Evolutionary conservation across 2,797 vertebrate genomes (phyloP), one percentile per base, ranked within the genome.

Genomic region (Phoxinus dragarum): DNA sequence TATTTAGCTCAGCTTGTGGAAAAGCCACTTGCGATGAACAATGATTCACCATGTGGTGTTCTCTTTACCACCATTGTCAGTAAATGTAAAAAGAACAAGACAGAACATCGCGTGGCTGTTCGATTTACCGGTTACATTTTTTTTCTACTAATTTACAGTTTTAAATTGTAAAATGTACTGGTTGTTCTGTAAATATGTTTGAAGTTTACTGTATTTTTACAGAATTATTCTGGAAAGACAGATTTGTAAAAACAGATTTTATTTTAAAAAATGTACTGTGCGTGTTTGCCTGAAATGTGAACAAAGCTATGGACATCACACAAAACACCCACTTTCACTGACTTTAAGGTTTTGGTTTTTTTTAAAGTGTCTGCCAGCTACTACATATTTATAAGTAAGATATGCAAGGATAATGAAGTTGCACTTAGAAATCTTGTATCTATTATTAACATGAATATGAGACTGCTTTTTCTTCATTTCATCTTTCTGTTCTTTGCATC

Each of bases 201-300:
- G 8, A 21, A 23, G 21, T 61, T 59, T n/a, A 59, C 23, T 59
- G 23, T 59, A 10, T 59, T n/a, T 59, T 59, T n/a, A 5, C 54
- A n/a, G 54, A 23, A n/a, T 59, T 59, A n/a, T n/a, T 59, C 54
- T 47, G 4, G 42, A 10, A 42, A 42, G 11, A 42, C 42, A 42
- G 42, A 42, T 42, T 42, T 42, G 40, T 42, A 42, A 40, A 7
- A 42, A 42, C 40, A 42, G 40, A 42, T 0, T 10, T 4, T 14
- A 11, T 14, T 47, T 47, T 27, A 27, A 27, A 27, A 27, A 27
- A 27, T 27, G 27, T 5, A 5, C 44, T 5, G 19, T 23, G 6
- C 89, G 93, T 93, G 94, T 95, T 94, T 94, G 93, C 96, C 95
- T 96, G 95, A 95, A 96, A 95, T 94, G 92, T 93, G 94, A 95